These are phyloP conservation scores for Alviniconcha strummeri DNA, from an alignment of 2,888 invertebrate genomes.

Conservation along the genomic window DNA sequence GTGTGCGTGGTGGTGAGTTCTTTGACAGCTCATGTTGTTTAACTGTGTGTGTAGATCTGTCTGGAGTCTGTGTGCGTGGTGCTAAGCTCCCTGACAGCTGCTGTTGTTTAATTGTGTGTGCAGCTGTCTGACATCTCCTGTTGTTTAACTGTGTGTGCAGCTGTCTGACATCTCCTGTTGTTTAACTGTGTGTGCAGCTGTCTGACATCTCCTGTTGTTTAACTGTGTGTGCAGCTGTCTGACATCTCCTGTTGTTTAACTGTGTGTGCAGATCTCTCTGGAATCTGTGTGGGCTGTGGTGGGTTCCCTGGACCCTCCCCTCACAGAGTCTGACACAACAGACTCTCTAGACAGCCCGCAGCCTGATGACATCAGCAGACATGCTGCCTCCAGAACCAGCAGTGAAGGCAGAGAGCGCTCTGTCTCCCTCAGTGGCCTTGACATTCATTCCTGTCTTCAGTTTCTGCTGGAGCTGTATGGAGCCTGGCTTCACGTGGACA, in stretches of 20 bases:
- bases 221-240: too few species aligned
- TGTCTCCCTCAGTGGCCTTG: conserved; percentile 78
- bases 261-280: conserved; percentile 62
- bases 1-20: conserved; percentile 70
- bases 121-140: background rate
- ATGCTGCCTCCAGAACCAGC: conserved; percentile 8
- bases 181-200: too few species aligned
- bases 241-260: background rate
- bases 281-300: conserved; percentile 71
- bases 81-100: too few species aligned
- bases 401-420: conserved; percentile 58
- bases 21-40: conserved; percentile 42
- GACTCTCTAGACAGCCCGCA: conserved; percentile 62
- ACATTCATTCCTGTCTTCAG: conserved; percentile 93
- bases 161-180: too few species aligned
- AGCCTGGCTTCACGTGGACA: conserved; percentile 80
- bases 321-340: conserved; percentile 61
- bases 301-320: conserved; percentile 61
- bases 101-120: too few species aligned
- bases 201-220: background rate
- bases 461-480: conserved; percentile 92
- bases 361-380: conserved; percentile 19
- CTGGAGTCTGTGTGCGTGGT: background rate
- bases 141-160: too few species aligned
- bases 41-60: conserved; percentile 6